A percentile compares a stretch with the other conserved stretches of the same genome.
Evolutionary conservation across 2,888 invertebrate genomes (phyloP).

Genomic region (Agriopis leucophaearia): DNA sequence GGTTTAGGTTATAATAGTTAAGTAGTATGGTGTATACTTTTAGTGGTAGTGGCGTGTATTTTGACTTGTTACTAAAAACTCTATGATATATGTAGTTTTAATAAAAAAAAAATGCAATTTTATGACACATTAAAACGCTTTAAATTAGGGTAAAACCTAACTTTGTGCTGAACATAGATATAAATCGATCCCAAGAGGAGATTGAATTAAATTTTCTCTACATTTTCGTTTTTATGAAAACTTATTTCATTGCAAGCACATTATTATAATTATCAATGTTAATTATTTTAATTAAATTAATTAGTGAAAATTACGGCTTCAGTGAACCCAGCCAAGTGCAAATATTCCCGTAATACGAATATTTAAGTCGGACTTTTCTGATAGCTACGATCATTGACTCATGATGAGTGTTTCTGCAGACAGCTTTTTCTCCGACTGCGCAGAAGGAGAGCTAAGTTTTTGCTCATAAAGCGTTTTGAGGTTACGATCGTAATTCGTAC

Average conservation of each 20-base stretch:
- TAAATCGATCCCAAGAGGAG: not conserved
- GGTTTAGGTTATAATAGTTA: too few species aligned
- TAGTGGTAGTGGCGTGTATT: too few species aligned
- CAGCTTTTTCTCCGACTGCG: not conserved
- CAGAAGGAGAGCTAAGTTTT: not conserved
- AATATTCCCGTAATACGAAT: not conserved
- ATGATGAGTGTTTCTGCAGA: not conserved
- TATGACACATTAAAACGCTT: too few species aligned
- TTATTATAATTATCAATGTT: not conserved
- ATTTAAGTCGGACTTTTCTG: not conserved
- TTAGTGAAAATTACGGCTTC: not conserved
- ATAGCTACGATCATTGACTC: not conserved
- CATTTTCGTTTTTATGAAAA: not conserved
- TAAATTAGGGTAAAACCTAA: too few species aligned
- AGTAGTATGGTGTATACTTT: too few species aligned
- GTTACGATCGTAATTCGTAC: too few species aligned
- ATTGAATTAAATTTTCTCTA: not conserved
- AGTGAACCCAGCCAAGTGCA: not conserved
- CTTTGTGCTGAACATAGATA: not conserved
- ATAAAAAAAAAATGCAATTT: too few species aligned
- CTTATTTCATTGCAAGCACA: not conserved
- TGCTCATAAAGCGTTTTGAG: not conserved
- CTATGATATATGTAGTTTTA: too few species aligned
- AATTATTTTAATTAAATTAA: not conserved
- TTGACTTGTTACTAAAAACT: too few species aligned